phyloP scores from a whole-genome alignment of 2,888 invertebrate species.

The Caenorhabditis angaria region DNA sequence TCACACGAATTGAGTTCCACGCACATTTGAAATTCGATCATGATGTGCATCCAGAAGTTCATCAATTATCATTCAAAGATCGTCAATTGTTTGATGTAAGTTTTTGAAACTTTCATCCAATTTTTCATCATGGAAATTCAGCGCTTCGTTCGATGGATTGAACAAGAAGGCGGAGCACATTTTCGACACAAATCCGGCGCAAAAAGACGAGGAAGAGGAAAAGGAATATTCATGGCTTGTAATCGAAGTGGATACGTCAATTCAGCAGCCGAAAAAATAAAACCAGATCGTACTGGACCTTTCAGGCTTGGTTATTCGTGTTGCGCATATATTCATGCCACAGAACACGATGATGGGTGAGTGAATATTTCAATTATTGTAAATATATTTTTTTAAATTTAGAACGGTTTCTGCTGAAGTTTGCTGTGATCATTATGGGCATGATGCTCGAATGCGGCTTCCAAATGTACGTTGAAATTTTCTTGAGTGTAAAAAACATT shows the following conservation, averaged over 20 bases:
- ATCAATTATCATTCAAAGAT: constrained; percentile 38
- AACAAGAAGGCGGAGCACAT: constrained; percentile 59
- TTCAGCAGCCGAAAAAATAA: constrained; percentile 3
- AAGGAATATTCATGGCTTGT: constrained; percentile 58
- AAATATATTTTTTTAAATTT: constrained; percentile 14
- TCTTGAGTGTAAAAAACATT: neutral
- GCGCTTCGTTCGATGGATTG: constrained; percentile 57
- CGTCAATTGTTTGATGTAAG: constrained; percentile 44
- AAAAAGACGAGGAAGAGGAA: constrained; percentile 47
- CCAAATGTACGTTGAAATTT: constrained; percentile 36
- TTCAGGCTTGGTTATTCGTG: constrained; percentile 57
- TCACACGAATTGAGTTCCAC: constrained; percentile 46
- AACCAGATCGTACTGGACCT: constrained; percentile 44
- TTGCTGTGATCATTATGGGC: constrained; percentile 61
- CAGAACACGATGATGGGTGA: constrained; percentile 53
- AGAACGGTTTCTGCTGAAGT: constrained; percentile 47
- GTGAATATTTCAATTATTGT: neutral
- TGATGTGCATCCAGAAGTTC: constrained; percentile 50
- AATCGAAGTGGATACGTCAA: constrained; percentile 51
- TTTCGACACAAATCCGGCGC: constrained; percentile 59
- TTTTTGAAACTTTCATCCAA: neutral
- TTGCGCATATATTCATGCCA: constrained; percentile 56
- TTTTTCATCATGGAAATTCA: constrained; percentile 14
- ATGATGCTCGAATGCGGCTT: constrained; percentile 56
- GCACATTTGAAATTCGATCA: constrained; percentile 47